Evolutionary conservation across 2,113 vertebrate species (phyloP), one percentile per base, ranked within the genome.

Genomic region (Istiophorus platypterus): DNA sequence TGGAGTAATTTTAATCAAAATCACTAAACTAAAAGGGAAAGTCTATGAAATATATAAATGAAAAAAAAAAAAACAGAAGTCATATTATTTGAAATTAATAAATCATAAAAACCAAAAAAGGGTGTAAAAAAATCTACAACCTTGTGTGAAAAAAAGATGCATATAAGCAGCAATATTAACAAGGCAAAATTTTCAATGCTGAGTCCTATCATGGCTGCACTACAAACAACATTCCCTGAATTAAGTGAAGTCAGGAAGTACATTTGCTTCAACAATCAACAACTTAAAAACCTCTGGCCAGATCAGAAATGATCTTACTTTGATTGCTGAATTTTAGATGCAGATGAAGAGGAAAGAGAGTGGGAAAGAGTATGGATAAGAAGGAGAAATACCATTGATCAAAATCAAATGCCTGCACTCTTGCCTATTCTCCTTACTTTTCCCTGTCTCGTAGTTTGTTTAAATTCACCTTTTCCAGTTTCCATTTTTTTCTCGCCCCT

Each of bases 281-380:
- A 57, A 26, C 67, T 84, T 52, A 66, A 75, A 82, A 69, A 63
- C 31, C n/a, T 78, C 62, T 72, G 69, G 72, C 58, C 72, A 76
- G 69, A 71, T 70, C 20, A 70, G 73, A 89, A 83, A 49, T 51
- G 70, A 75, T 67, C 51, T 67, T 49, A 69, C 39, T 73, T 31
- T 64, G 57, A 69, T 67, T 9, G n/a, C 20, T 67, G 63, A 77
- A 80, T 77, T 73, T 78, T 67, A 84, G 62, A 88, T 80, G 81
- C 63, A 81, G 76, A 84, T 88, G 78, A 83, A 77, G 84, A 73
- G 72, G 29, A 80, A 62, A 34, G 20, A 39, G 8, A 7, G 42
- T 54, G 31, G n/a, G 7, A 18, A 27, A 29, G 54, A 39, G 56
- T 31, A 69, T 54, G 26, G 59, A 70, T 22, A n/a, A 67, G 34